These are phyloP conservation scores for Matsumurasca onukii DNA, from an alignment of 1,140 invertebrate species.

Conservation along the genomic window DNA sequence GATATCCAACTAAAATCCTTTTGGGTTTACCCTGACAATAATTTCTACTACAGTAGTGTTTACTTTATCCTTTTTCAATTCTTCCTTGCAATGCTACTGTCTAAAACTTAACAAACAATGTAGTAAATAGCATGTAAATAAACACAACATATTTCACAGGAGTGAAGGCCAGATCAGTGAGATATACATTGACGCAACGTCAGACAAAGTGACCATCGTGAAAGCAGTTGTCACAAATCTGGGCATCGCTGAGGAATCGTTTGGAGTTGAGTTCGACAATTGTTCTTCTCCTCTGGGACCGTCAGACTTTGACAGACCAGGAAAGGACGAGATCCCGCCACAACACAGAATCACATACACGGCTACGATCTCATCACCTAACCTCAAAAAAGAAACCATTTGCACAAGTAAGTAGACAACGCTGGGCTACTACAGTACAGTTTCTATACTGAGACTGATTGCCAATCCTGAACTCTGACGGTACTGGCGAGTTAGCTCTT, in stretches of 20 bases:
- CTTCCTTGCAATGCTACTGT: too few relatives aligned
- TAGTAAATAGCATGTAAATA: too few relatives aligned
- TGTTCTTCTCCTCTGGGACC: slow-evolving; percentile 3
- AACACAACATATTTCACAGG: too few relatives aligned
- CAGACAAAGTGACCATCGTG: slow-evolving; percentile 46
- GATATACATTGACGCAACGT: slow-evolving; percentile 49
- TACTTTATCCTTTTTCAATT: too few relatives aligned
- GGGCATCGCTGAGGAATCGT: slow-evolving; percentile 43
- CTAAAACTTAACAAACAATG: too few relatives aligned
- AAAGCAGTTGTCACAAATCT: slow-evolving; percentile 50
- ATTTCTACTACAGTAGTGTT: too few relatives aligned
- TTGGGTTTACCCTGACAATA: too few relatives aligned
- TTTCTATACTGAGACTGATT: too few relatives aligned
- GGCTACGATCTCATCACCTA: not conserved
- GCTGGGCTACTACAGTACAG: too few relatives aligned
- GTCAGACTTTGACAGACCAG: slow-evolving; percentile 9
- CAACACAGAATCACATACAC: slow-evolving; percentile 43
- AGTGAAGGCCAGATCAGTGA: slow-evolving; percentile 49
- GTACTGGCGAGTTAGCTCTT: too few relatives aligned
- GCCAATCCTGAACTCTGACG: too few relatives aligned
- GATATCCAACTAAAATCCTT: too few relatives aligned
- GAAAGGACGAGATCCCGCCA: slow-evolving; percentile 44
- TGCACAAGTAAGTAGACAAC: slow-evolving; percentile 17
- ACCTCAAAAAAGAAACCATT: not conserved
- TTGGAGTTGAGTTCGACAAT: slow-evolving; percentile 11